Percentiles rank a stretch among this genome's conserved stretches.
phyloP scores from a whole-genome alignment of 1,140 invertebrate species.

The Leucophenga varia region DNA sequence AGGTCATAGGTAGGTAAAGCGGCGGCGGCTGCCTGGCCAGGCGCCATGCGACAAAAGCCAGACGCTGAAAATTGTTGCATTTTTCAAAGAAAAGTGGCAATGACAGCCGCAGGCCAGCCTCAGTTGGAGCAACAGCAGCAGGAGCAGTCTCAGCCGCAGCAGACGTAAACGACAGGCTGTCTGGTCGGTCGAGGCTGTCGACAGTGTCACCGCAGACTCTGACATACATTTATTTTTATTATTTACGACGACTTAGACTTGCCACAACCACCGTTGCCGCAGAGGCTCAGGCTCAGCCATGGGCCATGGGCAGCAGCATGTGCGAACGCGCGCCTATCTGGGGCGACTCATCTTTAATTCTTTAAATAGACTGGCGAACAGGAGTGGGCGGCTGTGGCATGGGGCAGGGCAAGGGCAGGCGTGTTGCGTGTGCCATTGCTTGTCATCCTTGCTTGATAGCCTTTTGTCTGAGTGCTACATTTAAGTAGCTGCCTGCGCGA shows the following conservation, averaged over 20 bases:
- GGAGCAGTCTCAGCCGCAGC: constrained; percentile 3
- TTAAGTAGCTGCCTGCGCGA: too few relatives aligned
- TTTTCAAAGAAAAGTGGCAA: constrained; percentile 46
- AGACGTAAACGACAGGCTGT: constrained; percentile 6
- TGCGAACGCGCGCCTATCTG: constrained; percentile 29
- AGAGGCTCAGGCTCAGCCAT: constrained; percentile 1
- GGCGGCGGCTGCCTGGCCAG: constrained; percentile 9
- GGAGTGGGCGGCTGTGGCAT: constrained; percentile 15
- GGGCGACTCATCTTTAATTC: constrained; percentile 43
- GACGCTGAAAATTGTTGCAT: constrained; percentile 48
- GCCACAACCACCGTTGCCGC: constrained; percentile 7
- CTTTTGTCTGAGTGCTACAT: constrained; percentile 52
- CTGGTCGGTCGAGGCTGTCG: constrained; percentile 14
- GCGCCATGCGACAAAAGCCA: constrained; percentile 30
- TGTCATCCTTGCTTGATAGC: constrained; percentile 40
- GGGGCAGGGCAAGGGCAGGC: too few relatives aligned
- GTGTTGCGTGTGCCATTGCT: constrained; percentile 37
- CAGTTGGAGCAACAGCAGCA: constrained; percentile 6
- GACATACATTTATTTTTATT: constrained; percentile 55
- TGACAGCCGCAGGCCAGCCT: constrained; percentile 27
- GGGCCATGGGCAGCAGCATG: constrained; percentile 11
- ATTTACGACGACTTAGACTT: constrained; percentile 49
- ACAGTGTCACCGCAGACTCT: constrained; percentile 44
- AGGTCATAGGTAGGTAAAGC: constrained; percentile 37
- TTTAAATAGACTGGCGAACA: constrained; percentile 45